Percentiles rank a stretch among this genome's conserved stretches.
Evolutionary conservation across 2,888 invertebrate genomes (phyloP).

Genomic region (Drepanosiphum platanoidis): DNA sequence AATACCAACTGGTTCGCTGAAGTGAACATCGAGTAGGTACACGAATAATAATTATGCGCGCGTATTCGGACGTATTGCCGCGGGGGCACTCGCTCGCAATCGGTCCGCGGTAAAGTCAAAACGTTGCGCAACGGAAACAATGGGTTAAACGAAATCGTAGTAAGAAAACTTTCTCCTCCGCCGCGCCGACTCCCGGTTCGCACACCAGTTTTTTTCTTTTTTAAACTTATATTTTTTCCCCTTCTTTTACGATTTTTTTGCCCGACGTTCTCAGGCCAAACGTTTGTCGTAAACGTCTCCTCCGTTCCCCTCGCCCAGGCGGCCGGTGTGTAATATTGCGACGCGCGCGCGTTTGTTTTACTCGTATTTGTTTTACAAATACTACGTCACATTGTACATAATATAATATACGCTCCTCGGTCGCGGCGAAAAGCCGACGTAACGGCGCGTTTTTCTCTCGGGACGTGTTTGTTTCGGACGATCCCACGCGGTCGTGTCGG

Average conservation of each 20-base stretch:
- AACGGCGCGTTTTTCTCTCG: too few species aligned
- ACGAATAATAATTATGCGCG: background rate
- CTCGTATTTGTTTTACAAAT: too few species aligned
- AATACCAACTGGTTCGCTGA: too few species aligned
- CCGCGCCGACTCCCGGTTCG: background rate
- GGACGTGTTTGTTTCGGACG: too few species aligned
- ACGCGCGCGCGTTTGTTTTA: background rate
- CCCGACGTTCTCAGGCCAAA: constrained; percentile 6
- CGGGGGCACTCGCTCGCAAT: background rate
- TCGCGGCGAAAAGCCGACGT: too few species aligned
- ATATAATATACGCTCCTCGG: too few species aligned
- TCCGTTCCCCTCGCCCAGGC: too few species aligned
- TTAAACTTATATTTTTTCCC: background rate
- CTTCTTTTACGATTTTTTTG: background rate
- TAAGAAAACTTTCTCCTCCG: background rate
- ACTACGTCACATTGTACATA: too few species aligned
- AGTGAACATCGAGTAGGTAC: too few species aligned
- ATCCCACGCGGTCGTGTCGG: too few species aligned
- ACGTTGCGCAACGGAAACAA: background rate
- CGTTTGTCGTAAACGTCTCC: background rate
- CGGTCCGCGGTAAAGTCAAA: background rate
- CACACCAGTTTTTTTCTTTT: background rate
- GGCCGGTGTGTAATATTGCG: background rate
- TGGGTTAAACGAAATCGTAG: background rate
- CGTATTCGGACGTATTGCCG: background rate